Base-by-base conservation (phyloP, 2,888 invertebrate species). In the Physocephala rufipes region DNA sequence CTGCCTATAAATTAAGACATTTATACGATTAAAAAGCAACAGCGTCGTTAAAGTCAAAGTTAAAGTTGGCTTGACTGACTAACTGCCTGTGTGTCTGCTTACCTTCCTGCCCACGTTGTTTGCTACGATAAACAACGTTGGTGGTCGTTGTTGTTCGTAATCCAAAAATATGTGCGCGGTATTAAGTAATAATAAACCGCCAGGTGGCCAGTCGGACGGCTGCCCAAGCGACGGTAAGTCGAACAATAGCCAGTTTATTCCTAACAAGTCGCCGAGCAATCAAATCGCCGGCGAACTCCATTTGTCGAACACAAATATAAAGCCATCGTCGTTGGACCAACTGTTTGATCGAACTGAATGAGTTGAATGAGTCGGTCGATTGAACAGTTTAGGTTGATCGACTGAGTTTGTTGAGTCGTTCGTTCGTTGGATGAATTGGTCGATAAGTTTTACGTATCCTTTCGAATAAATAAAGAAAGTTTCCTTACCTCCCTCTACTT, bases 1-100 rank as follows among this genome's bases (percentile, higher is more conserved):
- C n/a, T n/a, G n/a, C n/a, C 82, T 82, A 82, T 83, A 82, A 84
- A 82, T 82, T 83, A 82, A 82, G 82, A 82, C 82, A 82, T 82
- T 58, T 83, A 82, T 82, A 80, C 81, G 82, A 82, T 81, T 81
- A 82, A 82, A 81, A 81, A 78, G 82, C 81, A 81, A 82, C 81
- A 78, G 79, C 76, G 78, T 79, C 76, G 74, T 74, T 74, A 73
- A 74, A 71, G 73, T 67, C 75, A 73, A 70, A 75, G 71, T 70
- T 64, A 71, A 74, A 74, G 69, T 72, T 72, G 7, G 74, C 69
- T 9, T 36, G 36, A 36, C 36, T 36, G 36, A 36, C 36, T 70
- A 66, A 49, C 71, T 58, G 58, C 59, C 64, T 49, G 63, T 64
- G 79, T 36, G 80, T 80, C 79, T 75, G 75, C 79, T 70, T 36